phyloP scores from a whole-genome alignment of 2,113 vertebrate species.

The Tragelaphus imberbis region DNA sequence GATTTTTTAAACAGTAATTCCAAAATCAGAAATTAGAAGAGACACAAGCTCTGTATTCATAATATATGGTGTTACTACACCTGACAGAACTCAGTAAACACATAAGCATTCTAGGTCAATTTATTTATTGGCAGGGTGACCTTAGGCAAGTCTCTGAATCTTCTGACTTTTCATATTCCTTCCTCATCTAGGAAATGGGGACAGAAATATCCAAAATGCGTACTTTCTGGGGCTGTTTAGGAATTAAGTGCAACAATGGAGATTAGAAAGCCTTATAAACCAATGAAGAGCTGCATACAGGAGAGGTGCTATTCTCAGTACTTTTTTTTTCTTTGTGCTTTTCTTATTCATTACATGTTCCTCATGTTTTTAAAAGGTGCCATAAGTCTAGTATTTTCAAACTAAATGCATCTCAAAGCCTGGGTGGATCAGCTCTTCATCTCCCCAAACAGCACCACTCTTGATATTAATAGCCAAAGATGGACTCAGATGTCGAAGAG shows the following conservation, averaged over 20 bases:
- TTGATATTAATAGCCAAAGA: background rate
- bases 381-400: conserved; percentile 13
- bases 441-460: background rate
- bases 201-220: background rate
- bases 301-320: background rate
- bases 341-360: background rate
- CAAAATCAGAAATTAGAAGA: background rate
- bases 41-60: background rate
- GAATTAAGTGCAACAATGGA: background rate
- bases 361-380: conserved; percentile 3
- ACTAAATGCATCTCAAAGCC: conserved; percentile 26
- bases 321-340: background rate
- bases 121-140: background rate
- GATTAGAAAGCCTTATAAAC: background rate
- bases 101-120: background rate
- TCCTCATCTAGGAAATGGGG: background rate
- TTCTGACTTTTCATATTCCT: background rate
- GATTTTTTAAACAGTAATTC: background rate
- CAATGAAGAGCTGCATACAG: background rate
- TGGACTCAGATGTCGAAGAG: background rate
- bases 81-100: background rate
- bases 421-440: background rate
- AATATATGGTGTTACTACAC: background rate
- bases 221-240: background rate
- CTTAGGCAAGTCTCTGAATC: background rate